Conservation (phyloP, 2,797 vertebrate genomes). For the Gouania willdenowi region DNA sequence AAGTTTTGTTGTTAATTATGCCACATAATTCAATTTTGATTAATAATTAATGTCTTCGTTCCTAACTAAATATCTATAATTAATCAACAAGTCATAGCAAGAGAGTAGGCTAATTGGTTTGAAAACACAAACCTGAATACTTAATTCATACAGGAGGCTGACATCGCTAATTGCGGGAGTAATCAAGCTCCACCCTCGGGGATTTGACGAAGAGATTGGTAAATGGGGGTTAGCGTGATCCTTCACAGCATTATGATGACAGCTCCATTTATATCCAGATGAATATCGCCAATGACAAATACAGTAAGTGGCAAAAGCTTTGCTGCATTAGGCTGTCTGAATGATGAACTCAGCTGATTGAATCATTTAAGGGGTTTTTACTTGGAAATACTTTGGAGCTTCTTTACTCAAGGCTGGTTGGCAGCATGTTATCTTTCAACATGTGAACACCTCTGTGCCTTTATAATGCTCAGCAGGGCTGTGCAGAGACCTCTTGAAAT, state of each 20-base stretch:
- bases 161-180: conserved; percentile 96
- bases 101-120: conserved; percentile 95
- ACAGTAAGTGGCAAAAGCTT: conserved; percentile 57
- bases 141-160: conserved; percentile 95
- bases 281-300: conserved; percentile 64
- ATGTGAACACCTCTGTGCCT: conserved; percentile 5
- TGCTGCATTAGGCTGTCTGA: conserved; percentile 60
- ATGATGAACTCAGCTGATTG: conserved; percentile 54
- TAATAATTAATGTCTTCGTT: conserved; percentile 99
- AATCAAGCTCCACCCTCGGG: conserved; percentile 93
- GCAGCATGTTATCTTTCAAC: conserved; percentile 9
- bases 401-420: conserved; percentile 8
- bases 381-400: conserved; percentile 39
- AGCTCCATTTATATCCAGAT: conserved; percentile 74
- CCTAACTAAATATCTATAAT: conserved; percentile 99
- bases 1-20: conserved; percentile 89
- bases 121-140: conserved; percentile 97
- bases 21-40: conserved; percentile 96
- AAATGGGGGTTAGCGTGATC: conserved; percentile 77
- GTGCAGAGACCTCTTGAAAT: no score
- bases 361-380: conserved; percentile 49
- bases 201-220: conserved; percentile 88
- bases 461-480: not conserved
- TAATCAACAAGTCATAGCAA: conserved; percentile 97
- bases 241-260: conserved; percentile 67